phyloP scores from a whole-genome alignment of 2,797 vertebrate species.

The Erithacus rubecula region DNA sequence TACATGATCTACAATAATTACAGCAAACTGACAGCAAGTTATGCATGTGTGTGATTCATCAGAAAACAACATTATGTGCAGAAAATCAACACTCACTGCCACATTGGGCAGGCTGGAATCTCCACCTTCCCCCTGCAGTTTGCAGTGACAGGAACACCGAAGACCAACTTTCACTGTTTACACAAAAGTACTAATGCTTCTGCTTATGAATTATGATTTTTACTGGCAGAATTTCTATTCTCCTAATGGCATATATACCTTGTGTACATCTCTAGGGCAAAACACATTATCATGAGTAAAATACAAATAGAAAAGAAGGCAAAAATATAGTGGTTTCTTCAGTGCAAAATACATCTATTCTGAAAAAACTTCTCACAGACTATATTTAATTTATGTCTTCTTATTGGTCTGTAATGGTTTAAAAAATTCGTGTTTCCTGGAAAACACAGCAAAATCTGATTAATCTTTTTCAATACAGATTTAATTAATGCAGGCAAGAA shows the following conservation, averaged over 20 bases:
- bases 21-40: slow-evolving; percentile 33
- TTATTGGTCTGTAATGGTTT: neutral
- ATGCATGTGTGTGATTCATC: neutral
- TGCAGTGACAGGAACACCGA: neutral
- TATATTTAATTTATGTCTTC: neutral
- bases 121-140: slow-evolving; percentile 9
- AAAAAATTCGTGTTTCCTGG: neutral
- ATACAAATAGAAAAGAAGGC: neutral
- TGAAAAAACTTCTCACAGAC: slow-evolving; percentile 4
- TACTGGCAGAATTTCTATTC: slow-evolving; percentile 25
- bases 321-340: neutral
- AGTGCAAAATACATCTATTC: neutral
- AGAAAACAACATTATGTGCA: neutral
- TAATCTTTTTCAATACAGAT: neutral
- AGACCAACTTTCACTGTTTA: neutral
- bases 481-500: neutral
- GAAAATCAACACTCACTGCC: slow-evolving; percentile 40
- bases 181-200: neutral
- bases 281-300: neutral
- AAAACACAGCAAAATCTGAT: slow-evolving; percentile 4
- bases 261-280: neutral
- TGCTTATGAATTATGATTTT: slow-evolving; percentile 35
- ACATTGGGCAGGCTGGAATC: neutral
- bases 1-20: slow-evolving; percentile 69
- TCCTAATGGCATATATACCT: neutral